Conservation (phyloP, 1,140 invertebrate genomes). For the Drosophila kepulauana region DNA sequence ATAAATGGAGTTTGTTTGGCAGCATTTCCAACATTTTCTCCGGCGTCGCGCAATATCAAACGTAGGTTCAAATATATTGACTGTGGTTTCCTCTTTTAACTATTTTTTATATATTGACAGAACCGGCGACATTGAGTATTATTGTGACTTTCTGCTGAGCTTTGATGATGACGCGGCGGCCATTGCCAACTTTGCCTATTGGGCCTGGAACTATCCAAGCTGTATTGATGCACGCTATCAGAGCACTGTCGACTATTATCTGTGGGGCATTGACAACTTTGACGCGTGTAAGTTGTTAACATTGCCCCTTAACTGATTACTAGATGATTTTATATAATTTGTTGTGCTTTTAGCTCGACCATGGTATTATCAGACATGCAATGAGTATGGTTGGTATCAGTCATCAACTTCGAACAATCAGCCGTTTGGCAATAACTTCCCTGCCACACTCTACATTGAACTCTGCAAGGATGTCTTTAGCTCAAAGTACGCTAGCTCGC, state of each 20-base stretch:
- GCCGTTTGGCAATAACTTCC: constrained; percentile 88
- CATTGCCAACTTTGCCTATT: constrained; percentile 71
- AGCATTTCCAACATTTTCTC: constrained; percentile 76
- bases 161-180: constrained; percentile 65
- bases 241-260: constrained; percentile 60
- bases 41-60: constrained; percentile 71
- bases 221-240: constrained; percentile 70
- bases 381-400: constrained; percentile 94
- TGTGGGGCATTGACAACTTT: constrained; percentile 44
- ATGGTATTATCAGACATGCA: constrained; percentile 94
- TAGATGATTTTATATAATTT: neutral
- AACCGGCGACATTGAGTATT: constrained; percentile 51
- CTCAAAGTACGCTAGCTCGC: constrained; percentile 85
- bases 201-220: constrained; percentile 30
- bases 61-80: constrained; percentile 31
- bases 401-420: constrained; percentile 88
- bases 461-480: constrained; percentile 90
- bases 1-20: constrained; percentile 75
- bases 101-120: constrained; percentile 27
- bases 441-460: constrained; percentile 87
- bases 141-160: constrained; percentile 62
- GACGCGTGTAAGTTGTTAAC: constrained; percentile 56
- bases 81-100: too few species aligned
- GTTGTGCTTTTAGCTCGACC: constrained; percentile 85
- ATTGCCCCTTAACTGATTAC: neutral